Percentiles rank a stretch among this genome's conserved stretches.
Evolutionary conservation across 2,113 vertebrate species (phyloP).

Genomic region (Boleophthalmus pectinirostris): DNA sequence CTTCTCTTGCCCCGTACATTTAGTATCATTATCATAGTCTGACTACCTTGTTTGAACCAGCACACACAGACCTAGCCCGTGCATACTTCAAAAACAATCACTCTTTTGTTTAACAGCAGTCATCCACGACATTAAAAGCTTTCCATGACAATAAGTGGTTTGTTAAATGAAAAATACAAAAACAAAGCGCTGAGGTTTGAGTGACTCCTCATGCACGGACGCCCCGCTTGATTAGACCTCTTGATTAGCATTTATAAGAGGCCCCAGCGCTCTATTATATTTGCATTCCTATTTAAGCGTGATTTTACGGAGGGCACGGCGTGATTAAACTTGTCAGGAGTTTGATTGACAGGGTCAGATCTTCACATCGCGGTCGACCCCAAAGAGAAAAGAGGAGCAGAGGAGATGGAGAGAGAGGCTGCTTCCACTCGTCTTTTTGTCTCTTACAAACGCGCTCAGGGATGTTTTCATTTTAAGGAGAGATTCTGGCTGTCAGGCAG

Average conservation of each 20-base stretch:
- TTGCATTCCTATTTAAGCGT: slow-evolving; percentile 99
- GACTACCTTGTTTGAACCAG: too few relatives aligned
- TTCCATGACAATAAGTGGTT: slow-evolving; percentile 66
- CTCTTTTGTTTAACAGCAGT: slow-evolving; percentile 43
- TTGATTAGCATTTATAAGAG: slow-evolving; percentile 99
- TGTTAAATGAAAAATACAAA: slow-evolving; percentile 64
- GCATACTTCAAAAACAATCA: not conserved
- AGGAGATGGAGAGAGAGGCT: slow-evolving; percentile 87
- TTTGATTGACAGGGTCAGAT: slow-evolving; percentile 99
- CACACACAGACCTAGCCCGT: not conserved
- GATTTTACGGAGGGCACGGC: slow-evolving; percentile 95
- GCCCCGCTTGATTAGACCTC: slow-evolving; percentile 99
- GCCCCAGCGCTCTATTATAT: slow-evolving; percentile 96
- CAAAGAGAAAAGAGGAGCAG: slow-evolving; percentile 72
- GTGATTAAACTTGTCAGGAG: slow-evolving; percentile 99
- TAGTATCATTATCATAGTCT: not conserved
- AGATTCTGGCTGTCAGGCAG: slow-evolving; percentile 93
- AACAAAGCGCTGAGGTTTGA: slow-evolving; percentile 75
- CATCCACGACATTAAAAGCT: slow-evolving; percentile 48
- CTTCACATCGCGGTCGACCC: slow-evolving; percentile 93
- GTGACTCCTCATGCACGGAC: slow-evolving; percentile 91
- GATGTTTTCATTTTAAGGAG: slow-evolving; percentile 99
- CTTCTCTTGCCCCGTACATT: not conserved
- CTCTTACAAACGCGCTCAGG: slow-evolving; percentile 91
- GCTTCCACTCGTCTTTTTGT: slow-evolving; percentile 61